phyloP scores from a whole-genome alignment of 2,113 vertebrate species.

The Perca fluviatilis region DNA sequence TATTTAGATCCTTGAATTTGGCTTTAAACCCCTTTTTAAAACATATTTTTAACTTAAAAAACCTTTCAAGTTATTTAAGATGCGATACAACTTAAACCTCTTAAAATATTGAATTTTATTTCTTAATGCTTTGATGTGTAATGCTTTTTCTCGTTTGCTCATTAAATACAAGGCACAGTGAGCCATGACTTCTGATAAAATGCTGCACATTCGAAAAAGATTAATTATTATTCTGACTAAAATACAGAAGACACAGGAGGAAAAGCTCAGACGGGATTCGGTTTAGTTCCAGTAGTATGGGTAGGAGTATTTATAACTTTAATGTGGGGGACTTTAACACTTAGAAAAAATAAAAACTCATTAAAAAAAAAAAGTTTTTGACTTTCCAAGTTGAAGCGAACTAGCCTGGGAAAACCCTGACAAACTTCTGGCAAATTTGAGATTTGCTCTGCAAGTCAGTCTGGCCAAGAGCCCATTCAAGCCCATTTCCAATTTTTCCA shows the following conservation, averaged over 20 bases:
- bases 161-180: slow-evolving; percentile 19
- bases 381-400: not conserved
- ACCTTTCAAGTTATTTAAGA: not conserved
- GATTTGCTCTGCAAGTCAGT: no score
- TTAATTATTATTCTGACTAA: slow-evolving; percentile 28
- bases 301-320: slow-evolving; percentile 9
- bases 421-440: no score
- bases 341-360: not conserved
- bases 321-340: not conserved
- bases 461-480: no score
- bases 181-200: slow-evolving; percentile 29
- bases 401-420: no score
- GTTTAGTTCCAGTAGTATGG: not conserved
- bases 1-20: not conserved
- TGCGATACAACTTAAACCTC: not conserved
- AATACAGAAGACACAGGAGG: slow-evolving; percentile 2
- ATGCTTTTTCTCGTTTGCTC: slow-evolving; percentile 36
- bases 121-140: slow-evolving; percentile 30
- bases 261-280: slow-evolving; percentile 24
- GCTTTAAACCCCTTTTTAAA: slow-evolving; percentile 12
- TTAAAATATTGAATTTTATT: slow-evolving; percentile 1
- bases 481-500: no score
- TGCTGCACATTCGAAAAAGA: slow-evolving; percentile 22
- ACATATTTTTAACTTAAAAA: not conserved
- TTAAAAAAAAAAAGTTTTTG: not conserved